Conservation (phyloP, 2,113 vertebrate genomes). For the Heterotilapia buettikoferi region DNA sequence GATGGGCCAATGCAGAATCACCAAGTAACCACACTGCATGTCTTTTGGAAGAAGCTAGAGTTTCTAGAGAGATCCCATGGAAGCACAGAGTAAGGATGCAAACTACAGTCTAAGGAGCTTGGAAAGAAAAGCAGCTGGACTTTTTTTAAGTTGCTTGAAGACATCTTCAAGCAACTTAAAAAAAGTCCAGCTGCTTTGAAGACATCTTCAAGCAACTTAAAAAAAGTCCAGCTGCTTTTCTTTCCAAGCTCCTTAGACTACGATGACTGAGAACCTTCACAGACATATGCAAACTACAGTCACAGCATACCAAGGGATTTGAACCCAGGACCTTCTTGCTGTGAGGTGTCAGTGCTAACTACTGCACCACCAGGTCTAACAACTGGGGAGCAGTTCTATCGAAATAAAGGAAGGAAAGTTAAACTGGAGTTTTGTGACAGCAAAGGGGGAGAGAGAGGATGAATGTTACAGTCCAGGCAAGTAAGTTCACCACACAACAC, state of each 20-base stretch:
- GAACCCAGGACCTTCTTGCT: background rate
- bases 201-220: background rate
- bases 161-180: background rate
- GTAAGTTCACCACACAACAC: background rate
- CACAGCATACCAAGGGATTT: background rate
- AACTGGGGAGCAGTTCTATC: background rate
- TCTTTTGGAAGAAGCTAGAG: background rate
- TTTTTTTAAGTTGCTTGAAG: background rate
- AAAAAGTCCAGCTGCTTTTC: background rate
- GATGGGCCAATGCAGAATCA: background rate
- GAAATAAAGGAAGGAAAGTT: background rate
- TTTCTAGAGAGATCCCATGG: background rate
- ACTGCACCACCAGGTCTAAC: background rate
- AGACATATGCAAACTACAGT: background rate
- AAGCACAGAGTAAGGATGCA: background rate
- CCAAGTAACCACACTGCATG: background rate
- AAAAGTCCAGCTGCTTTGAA: no score
- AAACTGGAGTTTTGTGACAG: background rate
- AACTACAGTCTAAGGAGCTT: background rate
- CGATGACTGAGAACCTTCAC: accelerated
- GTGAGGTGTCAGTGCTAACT: background rate
- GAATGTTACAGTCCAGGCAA: background rate
- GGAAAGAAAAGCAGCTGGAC: background rate
- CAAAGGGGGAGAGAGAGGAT: background rate
- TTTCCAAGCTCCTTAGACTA: background rate